A percentile compares a stretch with the other conserved stretches of the same genome.
Conservation (phyloP, 2,888 invertebrate species). For the Nephrotoma appendiculata region DNA sequence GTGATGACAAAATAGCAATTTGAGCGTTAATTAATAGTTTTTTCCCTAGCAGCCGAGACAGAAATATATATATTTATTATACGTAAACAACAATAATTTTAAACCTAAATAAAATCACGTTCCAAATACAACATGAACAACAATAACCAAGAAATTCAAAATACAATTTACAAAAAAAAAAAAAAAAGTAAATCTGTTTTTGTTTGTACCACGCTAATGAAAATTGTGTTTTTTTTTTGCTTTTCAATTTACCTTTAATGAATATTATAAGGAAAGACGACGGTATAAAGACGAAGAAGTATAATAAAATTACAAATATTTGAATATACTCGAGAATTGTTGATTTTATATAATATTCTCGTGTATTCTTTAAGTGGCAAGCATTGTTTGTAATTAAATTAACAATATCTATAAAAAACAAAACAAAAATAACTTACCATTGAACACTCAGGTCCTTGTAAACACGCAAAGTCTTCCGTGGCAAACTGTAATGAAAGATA, state of each 20-base stretch:
- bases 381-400: neutral
- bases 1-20: neutral
- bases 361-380: neutral
- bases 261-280: neutral
- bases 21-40: neutral
- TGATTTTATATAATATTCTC: neutral
- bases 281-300: neutral
- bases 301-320: neutral
- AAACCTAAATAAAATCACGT: neutral
- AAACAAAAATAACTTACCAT: constrained; percentile 16
- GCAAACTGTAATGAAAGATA: constrained; percentile 17
- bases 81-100: neutral
- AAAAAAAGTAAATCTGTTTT: neutral
- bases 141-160: neutral
- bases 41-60: neutral
- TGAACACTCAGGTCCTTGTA: constrained; percentile 19
- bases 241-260: neutral
- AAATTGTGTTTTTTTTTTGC: neutral
- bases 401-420: neutral
- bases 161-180: neutral
- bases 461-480: constrained; percentile 18
- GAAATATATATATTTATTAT: neutral
- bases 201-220: neutral
- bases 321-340: neutral
- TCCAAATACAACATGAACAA: neutral